Conservation (phyloP, 2,888 invertebrate species). For the Hipparchia semele region DNA sequence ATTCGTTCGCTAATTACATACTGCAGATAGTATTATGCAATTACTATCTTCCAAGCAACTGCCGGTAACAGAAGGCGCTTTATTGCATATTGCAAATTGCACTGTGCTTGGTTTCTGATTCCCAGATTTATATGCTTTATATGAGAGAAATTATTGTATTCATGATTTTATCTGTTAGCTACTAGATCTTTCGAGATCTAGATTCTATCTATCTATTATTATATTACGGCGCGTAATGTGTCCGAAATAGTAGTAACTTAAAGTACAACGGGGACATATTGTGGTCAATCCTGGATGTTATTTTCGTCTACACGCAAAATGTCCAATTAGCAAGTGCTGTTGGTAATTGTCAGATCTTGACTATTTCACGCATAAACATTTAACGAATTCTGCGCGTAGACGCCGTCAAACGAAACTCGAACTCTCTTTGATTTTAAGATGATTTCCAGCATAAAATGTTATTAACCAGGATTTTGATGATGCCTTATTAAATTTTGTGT, state of each 20-base stretch:
- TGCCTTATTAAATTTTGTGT: neutral
- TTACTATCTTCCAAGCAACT: constrained; percentile 26
- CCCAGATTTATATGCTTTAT: neutral
- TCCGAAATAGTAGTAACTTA: too few species aligned
- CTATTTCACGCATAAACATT: too few species aligned
- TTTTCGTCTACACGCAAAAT: too few species aligned
- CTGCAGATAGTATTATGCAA: constrained; percentile 36
- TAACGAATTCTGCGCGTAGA: too few species aligned
- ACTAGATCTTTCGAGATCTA: neutral
- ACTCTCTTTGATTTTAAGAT: too few species aligned
- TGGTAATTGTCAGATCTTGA: too few species aligned
- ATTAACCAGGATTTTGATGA: constrained; percentile 2
- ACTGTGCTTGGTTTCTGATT: neutral
- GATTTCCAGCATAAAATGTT: neutral
- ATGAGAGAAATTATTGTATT: neutral
- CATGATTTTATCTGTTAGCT: neutral
- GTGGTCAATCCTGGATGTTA: too few species aligned
- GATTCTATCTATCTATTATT: neutral
- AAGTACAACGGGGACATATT: too few species aligned
- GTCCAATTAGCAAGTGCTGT: too few species aligned
- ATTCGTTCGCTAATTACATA: constrained; percentile 41
- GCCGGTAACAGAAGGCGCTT: constrained; percentile 12
- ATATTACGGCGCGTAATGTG: too few species aligned
- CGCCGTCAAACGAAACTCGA: too few species aligned
- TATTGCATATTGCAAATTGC: neutral